These are phyloP conservation scores for Ammospiza nelsoni DNA, from an alignment of 2,113 vertebrate species.

Conservation along the genomic window DNA sequence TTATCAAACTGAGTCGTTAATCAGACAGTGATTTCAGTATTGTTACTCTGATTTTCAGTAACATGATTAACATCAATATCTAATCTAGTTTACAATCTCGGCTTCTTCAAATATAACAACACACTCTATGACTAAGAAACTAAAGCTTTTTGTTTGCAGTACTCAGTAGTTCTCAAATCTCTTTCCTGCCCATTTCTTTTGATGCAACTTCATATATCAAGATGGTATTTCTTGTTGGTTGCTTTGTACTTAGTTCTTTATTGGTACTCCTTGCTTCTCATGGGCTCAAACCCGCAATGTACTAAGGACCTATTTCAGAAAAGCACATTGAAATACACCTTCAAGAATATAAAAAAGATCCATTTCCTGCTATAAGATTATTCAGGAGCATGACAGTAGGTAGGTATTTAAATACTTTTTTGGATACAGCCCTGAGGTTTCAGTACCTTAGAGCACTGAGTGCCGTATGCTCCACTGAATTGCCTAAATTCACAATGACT, in stretches of 20 bases:
- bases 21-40: conserved; percentile 16
- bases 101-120: neutral
- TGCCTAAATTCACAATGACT: neutral
- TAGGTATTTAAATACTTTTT: conserved; percentile 3
- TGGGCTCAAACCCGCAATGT: neutral
- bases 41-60: conserved; percentile 7
- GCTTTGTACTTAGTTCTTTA: neutral
- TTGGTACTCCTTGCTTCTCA: neutral
- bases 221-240: neutral
- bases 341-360: neutral
- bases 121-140: neutral
- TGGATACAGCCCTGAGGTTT: conserved; percentile 6
- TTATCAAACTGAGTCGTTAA: neutral
- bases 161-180: neutral
- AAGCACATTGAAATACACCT: neutral
- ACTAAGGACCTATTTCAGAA: neutral
- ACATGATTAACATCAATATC: conserved; percentile 4
- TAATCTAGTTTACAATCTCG: neutral
- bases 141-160: neutral
- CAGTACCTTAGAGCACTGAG: neutral
- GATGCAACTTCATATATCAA: neutral
- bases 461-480: neutral
- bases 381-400: neutral
- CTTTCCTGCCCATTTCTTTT: neutral
- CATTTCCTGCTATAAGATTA: neutral